Percentiles rank a stretch among this genome's conserved stretches.
Evolutionary conservation across 1,140 invertebrate species (phyloP).

Genomic region (Teleogryllus occipitalis): DNA sequence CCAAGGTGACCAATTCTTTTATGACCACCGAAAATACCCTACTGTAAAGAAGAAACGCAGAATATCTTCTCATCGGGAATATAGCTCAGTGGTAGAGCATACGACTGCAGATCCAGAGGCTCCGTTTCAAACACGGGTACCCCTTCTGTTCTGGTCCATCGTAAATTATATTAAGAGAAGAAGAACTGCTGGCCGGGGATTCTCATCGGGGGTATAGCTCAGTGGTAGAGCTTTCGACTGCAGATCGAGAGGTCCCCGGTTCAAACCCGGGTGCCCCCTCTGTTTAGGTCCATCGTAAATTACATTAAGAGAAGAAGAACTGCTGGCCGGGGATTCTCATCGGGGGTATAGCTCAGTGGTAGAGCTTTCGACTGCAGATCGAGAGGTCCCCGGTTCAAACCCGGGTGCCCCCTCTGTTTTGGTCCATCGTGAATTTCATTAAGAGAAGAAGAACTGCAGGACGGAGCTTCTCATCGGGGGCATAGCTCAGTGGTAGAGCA

Average conservation of each 20-base stretch:
- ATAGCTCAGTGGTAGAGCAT: conserved; percentile 91
- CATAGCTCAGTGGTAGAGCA: conserved; percentile 90
- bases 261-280: conserved; percentile 89
- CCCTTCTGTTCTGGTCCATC: conserved; percentile 45
- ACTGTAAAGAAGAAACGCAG: no score
- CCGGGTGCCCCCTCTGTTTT: conserved; percentile 70
- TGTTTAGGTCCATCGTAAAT: no score
- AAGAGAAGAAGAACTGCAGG: no score
- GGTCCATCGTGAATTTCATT: no score
- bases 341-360: conserved; percentile 85
- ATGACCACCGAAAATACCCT: no score
- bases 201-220: conserved; percentile 68
- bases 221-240: conserved; percentile 90
- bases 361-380: conserved; percentile 91
- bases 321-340: no score
- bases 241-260: conserved; percentile 90
- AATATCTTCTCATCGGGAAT: conserved; percentile 44
- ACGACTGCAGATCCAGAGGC: conserved; percentile 91
- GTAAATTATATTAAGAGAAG: no score
- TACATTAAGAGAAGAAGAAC: no score
- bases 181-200: no score
- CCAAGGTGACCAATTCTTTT: no score
- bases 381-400: conserved; percentile 91
- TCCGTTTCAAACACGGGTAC: conserved; percentile 90
- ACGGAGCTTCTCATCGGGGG: conserved; percentile 41